Conservation (phyloP, 1,140 invertebrate genomes). For the Calliphora vicina region DNA sequence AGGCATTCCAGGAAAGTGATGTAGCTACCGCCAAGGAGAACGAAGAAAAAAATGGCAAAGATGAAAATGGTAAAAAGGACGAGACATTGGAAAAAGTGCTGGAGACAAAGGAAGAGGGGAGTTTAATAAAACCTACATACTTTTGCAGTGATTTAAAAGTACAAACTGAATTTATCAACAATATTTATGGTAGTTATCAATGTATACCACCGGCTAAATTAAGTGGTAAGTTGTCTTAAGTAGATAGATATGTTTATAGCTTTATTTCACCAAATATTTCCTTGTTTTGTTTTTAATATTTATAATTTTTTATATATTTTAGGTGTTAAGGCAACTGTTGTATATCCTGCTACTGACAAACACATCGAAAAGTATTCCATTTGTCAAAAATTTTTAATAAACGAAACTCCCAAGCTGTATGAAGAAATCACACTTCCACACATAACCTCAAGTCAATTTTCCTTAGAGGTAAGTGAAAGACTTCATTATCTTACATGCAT, state of each 20-base stretch:
- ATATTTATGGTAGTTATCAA: conserved; percentile 87
- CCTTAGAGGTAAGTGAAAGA: conserved; percentile 72
- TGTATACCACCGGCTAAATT: conserved; percentile 69
- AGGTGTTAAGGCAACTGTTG: conserved; percentile 85
- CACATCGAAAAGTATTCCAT: conserved; percentile 87
- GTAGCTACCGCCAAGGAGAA: conserved; percentile 56
- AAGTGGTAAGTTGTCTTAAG: conserved; percentile 69
- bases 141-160: conserved; percentile 68
- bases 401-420: conserved; percentile 88
- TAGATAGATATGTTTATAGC: no score
- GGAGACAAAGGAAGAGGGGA: background rate
- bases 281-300: conserved; percentile 33
- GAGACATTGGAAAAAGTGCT: background rate
- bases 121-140: conserved; percentile 50
- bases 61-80: background rate
- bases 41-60: conserved; percentile 35
- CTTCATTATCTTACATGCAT: no score
- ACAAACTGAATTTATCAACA: conserved; percentile 79
- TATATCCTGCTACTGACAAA: conserved; percentile 91
- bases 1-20: conserved; percentile 73
- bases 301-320: conserved; percentile 47
- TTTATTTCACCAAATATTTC: no score
- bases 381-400: conserved; percentile 77
- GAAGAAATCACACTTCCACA: conserved; percentile 79
- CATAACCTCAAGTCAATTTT: conserved; percentile 75